phyloP scores from a whole-genome alignment of 2,888 invertebrate species.

The Coleophora deauratella region DNA sequence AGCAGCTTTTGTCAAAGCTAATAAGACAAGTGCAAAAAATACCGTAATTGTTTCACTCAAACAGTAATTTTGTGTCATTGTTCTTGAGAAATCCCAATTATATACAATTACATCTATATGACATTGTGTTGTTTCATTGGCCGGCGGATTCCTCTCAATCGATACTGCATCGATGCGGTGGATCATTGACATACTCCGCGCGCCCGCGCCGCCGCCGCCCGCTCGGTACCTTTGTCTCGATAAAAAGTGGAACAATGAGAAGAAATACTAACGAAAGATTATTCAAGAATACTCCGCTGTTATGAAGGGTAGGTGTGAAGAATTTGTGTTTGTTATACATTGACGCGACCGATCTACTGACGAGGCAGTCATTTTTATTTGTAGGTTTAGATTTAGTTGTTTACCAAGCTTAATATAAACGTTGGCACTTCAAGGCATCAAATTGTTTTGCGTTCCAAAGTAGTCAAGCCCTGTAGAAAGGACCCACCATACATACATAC shows the following conservation, averaged over 20 bases:
- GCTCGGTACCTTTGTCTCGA: slow-evolving; percentile 26
- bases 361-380: no score
- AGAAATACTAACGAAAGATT: slow-evolving; percentile 35
- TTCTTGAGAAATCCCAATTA: slow-evolving; percentile 72
- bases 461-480: no score
- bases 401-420: no score
- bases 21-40: slow-evolving; percentile 40
- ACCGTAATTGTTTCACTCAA: slow-evolving; percentile 66
- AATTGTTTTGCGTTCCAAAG: no score
- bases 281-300: slow-evolving; percentile 26
- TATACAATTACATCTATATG: slow-evolving; percentile 71
- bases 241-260: slow-evolving; percentile 62
- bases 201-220: slow-evolving; percentile 18
- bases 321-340: slow-evolving; percentile 17
- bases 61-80: slow-evolving; percentile 69
- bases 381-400: no score
- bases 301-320: slow-evolving; percentile 47
- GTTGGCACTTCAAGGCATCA: no score
- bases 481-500: no score
- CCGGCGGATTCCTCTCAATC: slow-evolving; percentile 47
- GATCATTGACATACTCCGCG: slow-evolving; percentile 48
- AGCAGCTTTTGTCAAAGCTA: slow-evolving; percentile 58
- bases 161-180: slow-evolving; percentile 55
- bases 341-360: background rate
- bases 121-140: slow-evolving; percentile 53